A percentile compares a stretch with the other conserved stretches of the same genome.
Evolutionary conservation across 2,797 vertebrate species (phyloP).

Genomic region (Anguilla pacifica): DNA sequence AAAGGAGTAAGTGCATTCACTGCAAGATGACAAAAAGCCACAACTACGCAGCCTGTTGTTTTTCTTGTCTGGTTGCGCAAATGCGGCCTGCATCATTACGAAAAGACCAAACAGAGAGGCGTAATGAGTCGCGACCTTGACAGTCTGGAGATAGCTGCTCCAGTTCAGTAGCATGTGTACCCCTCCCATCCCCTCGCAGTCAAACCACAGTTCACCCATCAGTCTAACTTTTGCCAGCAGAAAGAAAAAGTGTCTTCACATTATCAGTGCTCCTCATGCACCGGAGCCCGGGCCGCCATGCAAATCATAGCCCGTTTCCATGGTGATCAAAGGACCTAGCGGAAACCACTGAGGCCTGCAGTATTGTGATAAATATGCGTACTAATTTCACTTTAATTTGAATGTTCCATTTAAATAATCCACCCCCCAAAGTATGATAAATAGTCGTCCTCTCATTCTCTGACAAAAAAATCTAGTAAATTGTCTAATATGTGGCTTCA

Average conservation of each 20-base stretch:
- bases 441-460: slow-evolving; percentile 54
- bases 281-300: slow-evolving; percentile 72
- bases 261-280: slow-evolving; percentile 78
- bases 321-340: slow-evolving; percentile 72
- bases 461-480: slow-evolving; percentile 29
- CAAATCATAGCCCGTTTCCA: slow-evolving; percentile 75
- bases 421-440: slow-evolving; percentile 69
- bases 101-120: no score
- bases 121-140: neutral
- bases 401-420: slow-evolving; percentile 74
- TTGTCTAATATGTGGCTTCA: slow-evolving; percentile 27
- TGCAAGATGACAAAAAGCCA: neutral
- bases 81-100: no score
- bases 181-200: neutral
- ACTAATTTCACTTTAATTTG: slow-evolving; percentile 82
- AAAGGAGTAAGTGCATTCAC: neutral
- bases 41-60: neutral
- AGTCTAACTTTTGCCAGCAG: slow-evolving; percentile 17
- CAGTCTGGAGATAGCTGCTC: neutral
- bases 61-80: neutral
- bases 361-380: slow-evolving; percentile 71
- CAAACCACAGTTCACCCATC: neutral
- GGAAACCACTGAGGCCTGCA: slow-evolving; percentile 70
- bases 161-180: neutral
- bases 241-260: slow-evolving; percentile 67